phyloP scores from a whole-genome alignment of 2,888 invertebrate species.

The Reticulitermes lucifugus region DNA sequence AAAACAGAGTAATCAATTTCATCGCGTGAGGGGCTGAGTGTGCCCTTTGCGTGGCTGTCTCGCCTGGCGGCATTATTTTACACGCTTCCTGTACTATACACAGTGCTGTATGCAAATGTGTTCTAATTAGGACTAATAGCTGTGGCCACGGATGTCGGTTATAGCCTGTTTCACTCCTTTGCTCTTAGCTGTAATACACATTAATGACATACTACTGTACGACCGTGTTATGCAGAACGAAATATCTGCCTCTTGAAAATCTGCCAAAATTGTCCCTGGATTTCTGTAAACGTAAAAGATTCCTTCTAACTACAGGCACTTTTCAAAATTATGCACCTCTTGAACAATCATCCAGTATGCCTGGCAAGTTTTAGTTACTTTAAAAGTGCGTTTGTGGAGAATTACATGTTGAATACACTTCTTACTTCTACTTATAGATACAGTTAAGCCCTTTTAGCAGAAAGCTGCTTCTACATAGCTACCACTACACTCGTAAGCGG shows the following conservation, averaged over 20 bases:
- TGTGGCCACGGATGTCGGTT: constrained; percentile 35
- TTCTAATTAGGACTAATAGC: constrained; percentile 40
- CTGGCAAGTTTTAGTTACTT: no score
- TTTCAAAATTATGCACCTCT: no score
- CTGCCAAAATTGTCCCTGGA: no score
- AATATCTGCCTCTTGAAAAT: no score
- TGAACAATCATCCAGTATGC: no score
- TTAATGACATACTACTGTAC: constrained; percentile 23
- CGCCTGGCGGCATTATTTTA: neutral
- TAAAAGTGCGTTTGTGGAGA: no score
- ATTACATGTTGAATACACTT: no score
- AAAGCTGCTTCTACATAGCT: neutral
- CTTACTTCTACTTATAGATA: no score
- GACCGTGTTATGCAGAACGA: neutral
- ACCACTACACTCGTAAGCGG: neutral
- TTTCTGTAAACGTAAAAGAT: no score
- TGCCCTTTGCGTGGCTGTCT: neutral
- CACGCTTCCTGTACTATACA: neutral
- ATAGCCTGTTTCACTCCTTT: constrained; percentile 39
- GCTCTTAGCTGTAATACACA: constrained; percentile 40
- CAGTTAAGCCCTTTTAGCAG: neutral
- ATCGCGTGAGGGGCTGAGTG: neutral
- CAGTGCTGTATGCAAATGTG: constrained; percentile 35
- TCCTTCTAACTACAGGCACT: no score
- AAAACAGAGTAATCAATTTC: neutral